Conservation (phyloP, 2,113 vertebrate species). For the Cheilinus undulatus region DNA sequence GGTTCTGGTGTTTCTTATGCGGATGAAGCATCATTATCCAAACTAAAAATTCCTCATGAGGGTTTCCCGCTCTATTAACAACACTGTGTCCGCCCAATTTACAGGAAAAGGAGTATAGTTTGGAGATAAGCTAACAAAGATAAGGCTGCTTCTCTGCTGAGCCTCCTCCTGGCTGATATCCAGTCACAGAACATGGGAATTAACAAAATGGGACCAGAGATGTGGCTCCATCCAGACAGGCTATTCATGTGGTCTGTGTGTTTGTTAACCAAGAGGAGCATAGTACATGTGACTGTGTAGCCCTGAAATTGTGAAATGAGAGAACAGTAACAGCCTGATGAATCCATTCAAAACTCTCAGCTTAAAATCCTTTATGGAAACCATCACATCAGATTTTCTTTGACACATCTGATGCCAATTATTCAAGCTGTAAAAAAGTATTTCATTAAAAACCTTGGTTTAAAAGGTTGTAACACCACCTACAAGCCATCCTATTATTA, state of each 20-base stretch:
- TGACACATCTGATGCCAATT: no score
- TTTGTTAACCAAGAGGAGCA: background rate
- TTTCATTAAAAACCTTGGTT: no score
- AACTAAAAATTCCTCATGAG: background rate
- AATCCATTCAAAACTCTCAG: no score
- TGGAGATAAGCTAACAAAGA: background rate
- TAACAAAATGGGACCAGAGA: background rate
- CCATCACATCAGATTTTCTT: no score
- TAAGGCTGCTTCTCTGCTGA: background rate
- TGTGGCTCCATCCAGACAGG: background rate
- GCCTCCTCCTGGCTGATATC: background rate
- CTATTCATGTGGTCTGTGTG: background rate
- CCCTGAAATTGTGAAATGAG: no score
- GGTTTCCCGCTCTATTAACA: background rate
- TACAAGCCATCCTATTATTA: no score
- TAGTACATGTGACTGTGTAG: no score
- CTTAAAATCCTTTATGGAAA: no score
- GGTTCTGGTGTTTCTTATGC: conserved; percentile 17
- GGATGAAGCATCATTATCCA: conserved; percentile 14
- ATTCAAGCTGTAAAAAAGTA: no score
- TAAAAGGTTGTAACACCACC: no score
- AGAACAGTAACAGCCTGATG: no score
- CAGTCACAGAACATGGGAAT: background rate
- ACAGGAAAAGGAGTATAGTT: background rate
- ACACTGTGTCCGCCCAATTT: background rate